Base-by-base conservation (phyloP, 2,113 vertebrate genomes). In the Meles meles region DNA sequence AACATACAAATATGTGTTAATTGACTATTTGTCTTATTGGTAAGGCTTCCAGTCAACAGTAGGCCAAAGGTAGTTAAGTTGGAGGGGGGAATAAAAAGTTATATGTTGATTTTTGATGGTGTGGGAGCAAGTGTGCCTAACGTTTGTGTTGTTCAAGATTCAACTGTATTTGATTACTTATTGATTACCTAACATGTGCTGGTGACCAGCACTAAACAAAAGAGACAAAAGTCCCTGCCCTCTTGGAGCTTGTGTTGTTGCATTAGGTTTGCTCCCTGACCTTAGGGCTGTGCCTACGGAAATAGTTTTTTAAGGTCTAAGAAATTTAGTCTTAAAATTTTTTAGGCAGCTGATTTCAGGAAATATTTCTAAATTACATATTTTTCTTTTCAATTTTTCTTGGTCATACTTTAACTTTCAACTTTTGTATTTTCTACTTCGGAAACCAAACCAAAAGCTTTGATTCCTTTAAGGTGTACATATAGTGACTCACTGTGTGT, bases 381-480 rank as follows among this genome's bases (percentile, higher is more conserved):
- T 49, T 94, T 88, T 76, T 67, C 27, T 92, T 87, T 72, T 94
- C 31, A 69, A 0, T 55, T 94, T 94, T 82, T 90, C 47, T 65
- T 18, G 47, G 63, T 82, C 39, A 67, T 37, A 65, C 34, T 42
- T 85, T 96, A 94, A 85, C 67, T 82, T 9, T 83, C 18, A 76
- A 76, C 42, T 94, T 95, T 92, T 79, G 7, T 67, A 82, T 94
- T 88, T 96, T 88, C n/a, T 97, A 55, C 52, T 94, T 97, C 20
- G 77, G 71, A 96, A 82, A 80, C 31, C 29, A 88, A 90, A 88
- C 27, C 23, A 88, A 90, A 88, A 81, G 13, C 29, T 91, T 90
- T 88, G 18, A 71, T 80, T 88, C 20, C 31, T 97, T 74, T 74
- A 95, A 47, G 20, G 3, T 49, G 83, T 49, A 25, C 4, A 37